Evolutionary conservation across 2,113 vertebrate genomes (phyloP), one percentile per base, ranked within the genome.

Genomic region (Plectropomus leopardus): DNA sequence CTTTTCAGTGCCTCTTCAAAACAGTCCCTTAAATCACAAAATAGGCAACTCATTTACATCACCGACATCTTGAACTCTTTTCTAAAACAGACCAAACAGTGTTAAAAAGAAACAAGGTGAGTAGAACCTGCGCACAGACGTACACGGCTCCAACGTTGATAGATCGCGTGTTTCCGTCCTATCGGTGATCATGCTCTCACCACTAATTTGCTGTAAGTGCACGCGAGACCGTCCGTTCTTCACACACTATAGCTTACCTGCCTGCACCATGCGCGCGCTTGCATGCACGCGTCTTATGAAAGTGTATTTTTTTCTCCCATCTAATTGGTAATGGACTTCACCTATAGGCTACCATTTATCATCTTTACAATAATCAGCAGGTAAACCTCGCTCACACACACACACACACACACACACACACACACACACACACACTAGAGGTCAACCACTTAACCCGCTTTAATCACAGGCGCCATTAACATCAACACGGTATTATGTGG

Each of bases 371-470:
- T 59, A 76, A 64, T 68, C 9, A 53, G 50, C 74, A 76, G 61
- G 71, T 72, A 88, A 74, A 51, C 21, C 21, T 36, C 30, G 7
- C 64, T 15, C 19, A 44, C 47, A 51, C 63, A 61, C 60, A 40
- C 54, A 55, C 36, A 55, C 76, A 68, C 72, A 28, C 69, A 30
- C 73, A 63, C 59, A 51, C 72, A 55, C 82, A 28, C 45, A 48
- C 75, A 60, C 60, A 73, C 82, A 77, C 32, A 67, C 72, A 74
- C 48, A 42, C 63, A 58, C 30, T 0, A 58, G 5, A 85, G 91
- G 86, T 91, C 86, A 92, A 64, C 40, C 85, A 90, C 86, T 90
- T 86, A 91, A 89, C 88, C 88, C 59, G 47, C 84, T 86, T 79
- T 85, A 92, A 90, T 90, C 86, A 92, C 84, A 65, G 85, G 68